Percentiles rank a stretch among this genome's conserved stretches.
Evolutionary conservation across 2,888 invertebrate species (phyloP).

Genomic region (Nomada fabriciana): DNA sequence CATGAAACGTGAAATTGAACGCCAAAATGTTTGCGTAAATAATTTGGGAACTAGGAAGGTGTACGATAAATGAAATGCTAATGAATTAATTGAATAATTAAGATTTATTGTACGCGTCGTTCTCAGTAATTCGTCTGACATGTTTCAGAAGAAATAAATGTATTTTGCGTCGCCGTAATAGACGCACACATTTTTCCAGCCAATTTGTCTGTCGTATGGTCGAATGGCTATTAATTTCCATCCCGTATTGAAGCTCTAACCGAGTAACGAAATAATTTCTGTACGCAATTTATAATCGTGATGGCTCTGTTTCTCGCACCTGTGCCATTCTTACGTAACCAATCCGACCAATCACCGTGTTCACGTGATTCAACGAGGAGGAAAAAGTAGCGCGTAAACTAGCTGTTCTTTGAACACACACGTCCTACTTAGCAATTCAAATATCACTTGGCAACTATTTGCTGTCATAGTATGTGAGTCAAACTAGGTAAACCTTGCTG

Average conservation of each 20-base stretch:
- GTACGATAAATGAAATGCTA: too few relatives aligned
- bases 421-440: slow-evolving; percentile 39
- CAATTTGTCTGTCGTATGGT: too few relatives aligned
- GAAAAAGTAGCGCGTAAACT: slow-evolving; percentile 2
- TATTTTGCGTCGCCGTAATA: too few relatives aligned
- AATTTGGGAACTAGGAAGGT: too few relatives aligned
- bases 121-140: background rate
- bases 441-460: slow-evolving; percentile 11
- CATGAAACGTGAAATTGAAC: too few relatives aligned
- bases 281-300: background rate
- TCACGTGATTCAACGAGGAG: background rate
- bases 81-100: background rate
- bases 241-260: too few relatives aligned
- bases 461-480: too few relatives aligned
- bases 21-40: too few relatives aligned
- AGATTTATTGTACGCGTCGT: too few relatives aligned
- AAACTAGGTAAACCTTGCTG: background rate
- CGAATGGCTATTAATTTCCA: too few relatives aligned
- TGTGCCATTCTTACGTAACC: slow-evolving; percentile 13
- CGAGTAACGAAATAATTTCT: background rate
- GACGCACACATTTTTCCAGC: too few relatives aligned
- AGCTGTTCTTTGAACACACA: slow-evolving; percentile 21
- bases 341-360: slow-evolving; percentile 3
- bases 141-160: too few relatives aligned
- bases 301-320: background rate